A percentile compares a stretch with the other conserved stretches of the same genome.
Evolutionary conservation across 2,797 vertebrate species (phyloP).

Genomic region (Moxostoma hubbsi): DNA sequence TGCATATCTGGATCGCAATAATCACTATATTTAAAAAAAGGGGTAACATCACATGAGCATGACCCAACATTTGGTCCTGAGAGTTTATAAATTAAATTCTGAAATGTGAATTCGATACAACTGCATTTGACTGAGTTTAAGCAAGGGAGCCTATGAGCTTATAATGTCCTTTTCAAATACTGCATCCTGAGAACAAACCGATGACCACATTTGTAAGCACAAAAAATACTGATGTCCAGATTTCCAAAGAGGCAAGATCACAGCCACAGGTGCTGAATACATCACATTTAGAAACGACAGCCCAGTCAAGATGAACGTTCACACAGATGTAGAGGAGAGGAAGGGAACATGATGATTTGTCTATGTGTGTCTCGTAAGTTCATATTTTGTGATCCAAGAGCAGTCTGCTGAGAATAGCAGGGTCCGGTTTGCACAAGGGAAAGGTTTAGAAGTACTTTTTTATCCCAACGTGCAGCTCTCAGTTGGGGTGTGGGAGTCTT

Average conservation of each 20-base stretch:
- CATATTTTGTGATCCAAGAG: slow-evolving; percentile 23
- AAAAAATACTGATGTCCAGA: slow-evolving; percentile 28
- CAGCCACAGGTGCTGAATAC: slow-evolving; percentile 3
- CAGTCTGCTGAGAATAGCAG: slow-evolving; percentile 14
- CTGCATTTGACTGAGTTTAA: slow-evolving; percentile 24
- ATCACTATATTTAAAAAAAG: background rate
- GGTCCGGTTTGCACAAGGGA: background rate
- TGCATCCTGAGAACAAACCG: slow-evolving; percentile 54
- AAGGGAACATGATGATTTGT: background rate
- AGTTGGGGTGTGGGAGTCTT: slow-evolving; percentile 9
- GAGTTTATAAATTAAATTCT: slow-evolving; percentile 44
- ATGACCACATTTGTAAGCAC: slow-evolving; percentile 32
- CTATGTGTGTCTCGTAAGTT: slow-evolving; percentile 36
- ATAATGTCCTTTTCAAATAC: slow-evolving; percentile 46
- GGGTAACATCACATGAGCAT: slow-evolving; percentile 25
- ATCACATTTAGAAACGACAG: slow-evolving; percentile 28
- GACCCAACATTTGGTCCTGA: slow-evolving; percentile 52
- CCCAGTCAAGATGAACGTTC: background rate
- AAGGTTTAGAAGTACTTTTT: slow-evolving; percentile 10
- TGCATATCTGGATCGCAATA: background rate
- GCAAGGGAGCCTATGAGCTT: slow-evolving; percentile 40
- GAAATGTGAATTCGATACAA: slow-evolving; percentile 37
- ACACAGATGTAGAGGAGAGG: background rate
- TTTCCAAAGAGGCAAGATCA: background rate
- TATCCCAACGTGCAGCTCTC: slow-evolving; percentile 26